Percentiles rank a stretch among this genome's conserved stretches.
These are phyloP conservation scores for Hydrocynus forskahlii DNA, from an alignment of 2,797 vertebrate species.

Conservation along the genomic window DNA sequence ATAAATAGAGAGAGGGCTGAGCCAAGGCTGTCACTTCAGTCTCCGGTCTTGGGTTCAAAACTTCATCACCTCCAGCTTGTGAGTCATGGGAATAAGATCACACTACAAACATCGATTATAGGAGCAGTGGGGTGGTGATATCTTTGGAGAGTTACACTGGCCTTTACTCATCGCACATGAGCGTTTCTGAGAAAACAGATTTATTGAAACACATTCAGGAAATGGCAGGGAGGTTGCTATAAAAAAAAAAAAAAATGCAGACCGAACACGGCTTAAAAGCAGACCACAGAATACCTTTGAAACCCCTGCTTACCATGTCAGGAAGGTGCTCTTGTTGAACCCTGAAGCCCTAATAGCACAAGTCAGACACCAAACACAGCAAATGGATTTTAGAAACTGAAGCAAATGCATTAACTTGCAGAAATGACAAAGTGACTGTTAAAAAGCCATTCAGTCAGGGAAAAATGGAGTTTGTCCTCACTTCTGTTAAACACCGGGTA, in stretches of 20 bases:
- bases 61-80: constrained; percentile 3
- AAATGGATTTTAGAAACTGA: constrained; percentile 59
- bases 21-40: not conserved
- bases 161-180: not conserved
- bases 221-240: constrained; percentile 8
- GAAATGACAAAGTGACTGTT: constrained; percentile 53
- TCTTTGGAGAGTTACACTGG: not conserved
- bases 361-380: constrained; percentile 41
- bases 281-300: not conserved
- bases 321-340: constrained; percentile 26
- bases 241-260: not conserved
- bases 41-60: not conserved
- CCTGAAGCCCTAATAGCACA: constrained; percentile 36
- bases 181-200: not conserved
- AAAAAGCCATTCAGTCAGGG: constrained; percentile 50
- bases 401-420: constrained; percentile 52
- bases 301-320: constrained; percentile 14
- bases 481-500: constrained; percentile 50
- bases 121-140: not conserved
- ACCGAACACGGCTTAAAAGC: not conserved
- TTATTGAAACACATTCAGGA: constrained; percentile 25
- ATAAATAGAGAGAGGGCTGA: constrained; percentile 4
- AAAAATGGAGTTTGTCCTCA: constrained; percentile 48
- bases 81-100: constrained; percentile 16
- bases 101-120: constrained; percentile 23